Evolutionary conservation across 2,888 invertebrate genomes (phyloP), one percentile per base, ranked within the genome.

Genomic region (Erebia palarica): DNA sequence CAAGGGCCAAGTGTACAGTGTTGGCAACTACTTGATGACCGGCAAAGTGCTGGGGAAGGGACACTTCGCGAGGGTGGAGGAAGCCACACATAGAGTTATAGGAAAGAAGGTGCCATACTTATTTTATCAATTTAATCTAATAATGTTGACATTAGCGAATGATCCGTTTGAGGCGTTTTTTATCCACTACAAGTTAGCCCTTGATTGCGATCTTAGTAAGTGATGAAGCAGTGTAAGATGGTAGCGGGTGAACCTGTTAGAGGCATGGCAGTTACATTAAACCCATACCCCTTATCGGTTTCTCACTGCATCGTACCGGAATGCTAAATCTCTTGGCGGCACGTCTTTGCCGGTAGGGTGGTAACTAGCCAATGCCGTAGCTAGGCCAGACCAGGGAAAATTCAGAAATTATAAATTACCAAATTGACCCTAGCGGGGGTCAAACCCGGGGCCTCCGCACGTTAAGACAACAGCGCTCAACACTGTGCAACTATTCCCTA

Each of bases 21-120:
- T 96, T 78, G 96, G 96, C 70, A 95, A 95, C 82, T 96, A 96
- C 88, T 91, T 94, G 80, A 95, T 96, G 94, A 95, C 95, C 70
- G 96, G 96, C 72, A 94, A 94, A 79, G 91, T 95, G 71, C 91
- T 96, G 71, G 96, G 96, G 60, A 96, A 96, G 86, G 96, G 96
- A 74, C 96, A 96, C 87, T 96, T 96, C 84, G 96, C 96, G 27
- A 94, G 94, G 78, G 96, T 96, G 63, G 96, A 96, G 83, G 95
- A 96, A 84, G 96, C 96, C 14, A 94, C 95, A 49, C 96, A 96
- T 84, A 94, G 94, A 75, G 85, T 95, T 69, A 94, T 96, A 67
- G 95, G 95, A 77, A 94, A 95, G 80, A 96, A 96, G 95, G 96
- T 96, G 49, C 42, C 59, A 11, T 13, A 47, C 47, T 18, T 60